phyloP scores from a whole-genome alignment of 1,140 invertebrate genomes.

The Phocides pigmalion region DNA sequence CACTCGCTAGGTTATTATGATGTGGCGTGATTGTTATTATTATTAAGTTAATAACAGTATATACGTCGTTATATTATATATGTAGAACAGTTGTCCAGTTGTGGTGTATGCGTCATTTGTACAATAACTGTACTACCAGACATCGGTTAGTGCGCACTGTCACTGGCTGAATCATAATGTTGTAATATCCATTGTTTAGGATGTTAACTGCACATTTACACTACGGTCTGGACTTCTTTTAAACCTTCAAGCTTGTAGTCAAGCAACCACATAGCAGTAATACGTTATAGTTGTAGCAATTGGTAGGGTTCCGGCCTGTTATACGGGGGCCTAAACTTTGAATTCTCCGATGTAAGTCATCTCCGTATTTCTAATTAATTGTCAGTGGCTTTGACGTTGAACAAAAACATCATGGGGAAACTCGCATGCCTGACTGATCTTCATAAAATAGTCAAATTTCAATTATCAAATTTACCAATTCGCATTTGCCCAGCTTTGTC shows the following conservation, averaged over 20 bases:
- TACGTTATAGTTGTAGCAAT: no score
- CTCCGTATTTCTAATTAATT: no score
- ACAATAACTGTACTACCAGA: constrained; percentile 41
- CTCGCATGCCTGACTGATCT: no score
- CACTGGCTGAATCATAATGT: constrained; percentile 53
- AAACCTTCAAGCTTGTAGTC: not conserved
- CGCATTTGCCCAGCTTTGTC: no score
- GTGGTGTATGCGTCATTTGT: constrained; percentile 54
- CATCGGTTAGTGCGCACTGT: constrained; percentile 42
- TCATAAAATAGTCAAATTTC: no score
- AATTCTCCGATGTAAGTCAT: no score
- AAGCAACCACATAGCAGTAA: no score
- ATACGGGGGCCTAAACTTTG: no score
- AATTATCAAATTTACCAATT: no score
- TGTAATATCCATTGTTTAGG: constrained; percentile 49
- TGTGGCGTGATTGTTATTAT: constrained; percentile 5
- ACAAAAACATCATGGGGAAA: no score
- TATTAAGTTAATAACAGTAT: constrained; percentile 27
- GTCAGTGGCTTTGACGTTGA: no score
- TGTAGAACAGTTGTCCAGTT: constrained; percentile 33
- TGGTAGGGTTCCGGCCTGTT: no score
- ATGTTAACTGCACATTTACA: not conserved
- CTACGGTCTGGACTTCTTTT: not conserved
- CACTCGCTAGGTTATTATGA: not conserved
- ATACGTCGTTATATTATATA: constrained; percentile 16